phyloP scores from a whole-genome alignment of 2,888 invertebrate genomes.

The Altica lythri region DNA sequence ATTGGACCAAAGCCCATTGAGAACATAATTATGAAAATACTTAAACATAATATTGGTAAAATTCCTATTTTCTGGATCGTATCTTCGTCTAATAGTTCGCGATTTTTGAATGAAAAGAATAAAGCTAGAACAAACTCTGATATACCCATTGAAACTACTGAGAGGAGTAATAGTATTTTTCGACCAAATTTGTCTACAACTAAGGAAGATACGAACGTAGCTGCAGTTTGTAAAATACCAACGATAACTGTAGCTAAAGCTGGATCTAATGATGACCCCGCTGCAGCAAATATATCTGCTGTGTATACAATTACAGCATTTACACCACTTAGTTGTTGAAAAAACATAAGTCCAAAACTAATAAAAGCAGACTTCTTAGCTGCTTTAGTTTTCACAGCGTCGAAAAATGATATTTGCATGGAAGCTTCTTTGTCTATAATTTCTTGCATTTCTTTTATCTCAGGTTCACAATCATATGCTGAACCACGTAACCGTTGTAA shows the following conservation, averaged over 20 bases:
- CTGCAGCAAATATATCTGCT: constrained; percentile 74
- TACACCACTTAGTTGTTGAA: constrained; percentile 84
- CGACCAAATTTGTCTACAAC: constrained; percentile 80
- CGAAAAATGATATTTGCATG: constrained; percentile 58
- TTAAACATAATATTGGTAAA: constrained; percentile 76
- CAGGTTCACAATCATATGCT: constrained; percentile 68
- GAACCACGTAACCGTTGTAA: constrained; percentile 74
- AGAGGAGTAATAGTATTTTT: constrained; percentile 51
- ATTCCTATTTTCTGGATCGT: constrained; percentile 56
- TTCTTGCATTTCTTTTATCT: constrained; percentile 56
- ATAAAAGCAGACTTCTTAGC: constrained; percentile 71
- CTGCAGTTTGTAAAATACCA: constrained; percentile 76
- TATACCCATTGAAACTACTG: neutral
- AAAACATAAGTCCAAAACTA: constrained; percentile 79
- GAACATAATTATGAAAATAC: constrained; percentile 79
- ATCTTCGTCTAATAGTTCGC: neutral
- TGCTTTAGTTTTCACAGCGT: constrained; percentile 65
- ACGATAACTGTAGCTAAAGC: constrained; percentile 69
- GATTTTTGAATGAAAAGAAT: constrained; percentile 1
- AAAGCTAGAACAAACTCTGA: neutral
- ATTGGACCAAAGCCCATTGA: constrained; percentile 85
- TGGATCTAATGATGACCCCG: too few relatives aligned
- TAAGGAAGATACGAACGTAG: constrained; percentile 74
- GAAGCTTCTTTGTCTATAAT: constrained; percentile 57
- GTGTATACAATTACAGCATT: constrained; percentile 84